Base-by-base conservation (phyloP, 2,888 invertebrate species). In the Eremobia ochroleuca region DNA sequence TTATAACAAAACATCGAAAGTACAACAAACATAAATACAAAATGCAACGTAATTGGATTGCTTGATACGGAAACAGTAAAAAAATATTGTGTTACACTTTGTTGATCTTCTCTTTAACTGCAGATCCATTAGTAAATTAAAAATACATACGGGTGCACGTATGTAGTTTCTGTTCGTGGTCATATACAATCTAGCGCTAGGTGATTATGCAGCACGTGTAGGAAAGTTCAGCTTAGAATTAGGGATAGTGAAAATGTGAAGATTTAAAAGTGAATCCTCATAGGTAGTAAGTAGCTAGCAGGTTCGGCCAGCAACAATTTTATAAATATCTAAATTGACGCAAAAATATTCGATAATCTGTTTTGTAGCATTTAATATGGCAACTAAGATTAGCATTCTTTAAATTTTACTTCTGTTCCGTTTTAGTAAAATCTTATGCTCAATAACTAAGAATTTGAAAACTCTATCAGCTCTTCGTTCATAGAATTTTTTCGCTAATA, bases 71-170 rank as follows among this genome's bases (percentile, higher is more conserved):
- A 66, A 80, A 77, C 64, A 40, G 62, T 77, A 76, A 78, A 77
- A 76, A 86, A 70, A 80, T 73, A 74, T 61, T 77, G 77, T 72
- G 61, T 71, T 58, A 73, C 67, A 86, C 72, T 81, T 77, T 84
- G 76, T 87, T 81, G 73, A 73, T 81, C 74, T 74, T 74, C 83
- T 64, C 72, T 76, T 77, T 71, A 86, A 77, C 73, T 69, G 72
- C 46, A 68, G 67, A 46, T 73, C 85, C 82, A 86, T 87, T 85
- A 87, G 85, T 73, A 76, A 82, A 86, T 87, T 82, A 79, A 79
- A 85, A 82, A 70, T 78, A 73, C 78, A 76, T 67, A 66, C 49
- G 70, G 31, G 25, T 74, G 31, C 65, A 40, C 40, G 68, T 40
- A n/a, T 6, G 37, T 64, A 34, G 58, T 34, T 59, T 28, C 49